phyloP scores from a whole-genome alignment of 2,113 vertebrate species.

The Caloenas nicobarica region DNA sequence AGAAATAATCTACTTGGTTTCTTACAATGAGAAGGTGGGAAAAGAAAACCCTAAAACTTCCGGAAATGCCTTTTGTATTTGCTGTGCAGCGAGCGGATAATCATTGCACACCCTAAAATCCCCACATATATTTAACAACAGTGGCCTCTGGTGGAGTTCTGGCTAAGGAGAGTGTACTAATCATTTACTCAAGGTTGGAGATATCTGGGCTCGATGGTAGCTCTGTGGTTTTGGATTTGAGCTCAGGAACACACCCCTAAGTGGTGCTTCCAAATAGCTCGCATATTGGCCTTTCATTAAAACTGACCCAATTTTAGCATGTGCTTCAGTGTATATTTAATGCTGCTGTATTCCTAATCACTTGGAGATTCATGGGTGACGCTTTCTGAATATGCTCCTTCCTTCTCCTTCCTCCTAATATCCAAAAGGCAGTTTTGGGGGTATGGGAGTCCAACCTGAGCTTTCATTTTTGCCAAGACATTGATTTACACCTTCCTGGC shows the following conservation, averaged over 20 bases:
- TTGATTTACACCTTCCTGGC: neutral
- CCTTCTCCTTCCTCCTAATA: neutral
- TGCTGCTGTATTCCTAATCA: neutral
- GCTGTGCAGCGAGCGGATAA: neutral
- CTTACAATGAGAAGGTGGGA: neutral
- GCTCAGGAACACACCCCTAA: neutral
- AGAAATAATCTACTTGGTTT: neutral
- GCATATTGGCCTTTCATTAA: neutral
- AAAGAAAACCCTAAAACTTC: neutral
- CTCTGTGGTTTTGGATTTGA: neutral
- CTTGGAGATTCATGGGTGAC: neutral
- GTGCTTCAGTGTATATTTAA: neutral
- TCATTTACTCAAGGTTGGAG: neutral
- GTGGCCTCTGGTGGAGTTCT: constrained; percentile 67
- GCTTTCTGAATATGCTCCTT: neutral
- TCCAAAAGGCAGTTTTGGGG: neutral
- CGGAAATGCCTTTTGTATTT: neutral
- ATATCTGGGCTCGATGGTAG: neutral
- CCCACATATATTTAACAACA: constrained; percentile 63
- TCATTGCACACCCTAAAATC: neutral
- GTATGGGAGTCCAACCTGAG: neutral
- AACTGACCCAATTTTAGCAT: neutral
- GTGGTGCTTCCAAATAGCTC: neutral
- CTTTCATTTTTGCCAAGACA: neutral
- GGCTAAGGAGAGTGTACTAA: neutral